These are phyloP conservation scores for Aptenodytes forsteri DNA, from an alignment of 2,113 vertebrate genomes.

Conservation along the genomic window DNA sequence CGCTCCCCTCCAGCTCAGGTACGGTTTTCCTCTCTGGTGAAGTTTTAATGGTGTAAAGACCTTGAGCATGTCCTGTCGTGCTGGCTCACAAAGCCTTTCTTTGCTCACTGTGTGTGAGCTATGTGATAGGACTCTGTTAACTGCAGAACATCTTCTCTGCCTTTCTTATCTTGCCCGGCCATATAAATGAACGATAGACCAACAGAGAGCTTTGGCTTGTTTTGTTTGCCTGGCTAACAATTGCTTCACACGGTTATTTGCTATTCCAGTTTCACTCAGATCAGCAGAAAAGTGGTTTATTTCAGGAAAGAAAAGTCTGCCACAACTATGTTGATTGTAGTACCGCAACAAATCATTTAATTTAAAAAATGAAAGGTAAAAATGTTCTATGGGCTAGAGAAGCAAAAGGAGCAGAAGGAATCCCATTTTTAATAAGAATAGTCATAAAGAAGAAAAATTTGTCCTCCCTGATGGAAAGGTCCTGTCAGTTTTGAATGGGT, in stretches of 20 bases:
- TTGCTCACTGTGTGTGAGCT: background rate
- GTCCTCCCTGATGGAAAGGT: constrained; percentile 25
- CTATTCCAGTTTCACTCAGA: background rate
- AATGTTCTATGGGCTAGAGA: background rate
- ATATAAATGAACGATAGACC: background rate
- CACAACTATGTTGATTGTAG: background rate
- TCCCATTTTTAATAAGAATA: constrained; percentile 10
- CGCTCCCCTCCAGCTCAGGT: background rate
- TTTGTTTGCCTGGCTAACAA: background rate
- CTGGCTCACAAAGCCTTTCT: background rate
- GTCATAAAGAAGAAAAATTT: constrained; percentile 22
- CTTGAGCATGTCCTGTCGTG: accelerated
- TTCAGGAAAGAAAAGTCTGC: background rate
- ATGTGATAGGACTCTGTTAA: background rate
- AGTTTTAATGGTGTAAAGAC: background rate
- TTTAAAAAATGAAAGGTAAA: background rate
- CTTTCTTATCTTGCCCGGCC: background rate
- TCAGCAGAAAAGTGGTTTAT: constrained; percentile 39
- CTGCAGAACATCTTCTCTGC: background rate
- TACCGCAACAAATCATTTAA: background rate
- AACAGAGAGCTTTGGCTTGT: background rate
- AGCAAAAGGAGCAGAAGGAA: background rate
- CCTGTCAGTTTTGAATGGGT: constrained; percentile 26
- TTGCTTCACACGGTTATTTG: background rate
- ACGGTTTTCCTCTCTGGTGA: background rate